Base-by-base conservation (phyloP, 2,113 vertebrate species). In the Phainopepla nitens region DNA sequence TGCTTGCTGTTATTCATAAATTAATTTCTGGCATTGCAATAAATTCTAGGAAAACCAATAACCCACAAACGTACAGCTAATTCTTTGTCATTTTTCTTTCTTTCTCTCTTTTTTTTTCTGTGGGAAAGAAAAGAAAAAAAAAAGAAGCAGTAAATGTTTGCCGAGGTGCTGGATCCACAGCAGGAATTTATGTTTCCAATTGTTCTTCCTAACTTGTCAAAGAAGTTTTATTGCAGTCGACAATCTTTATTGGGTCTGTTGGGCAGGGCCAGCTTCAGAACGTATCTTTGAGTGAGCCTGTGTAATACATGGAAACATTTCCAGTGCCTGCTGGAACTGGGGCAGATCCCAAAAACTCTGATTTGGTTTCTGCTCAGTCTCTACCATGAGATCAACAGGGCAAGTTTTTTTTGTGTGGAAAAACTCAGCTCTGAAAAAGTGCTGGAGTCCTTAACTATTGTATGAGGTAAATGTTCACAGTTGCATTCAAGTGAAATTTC, bases 21-120 rank as follows among this genome's bases (percentile, higher is more conserved):
- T 98, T 98, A 98, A 98, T 98, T 98, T 98, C 94, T 98, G 97
- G 96, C 97, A 97, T 95, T 3, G 81, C 96, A 96, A 72, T 97
- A 98, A 97, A 98, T 98, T 98, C 95, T 98, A 97, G 96, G 96
- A 97, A 98, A 97, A 97, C 96, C 97, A 97, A 96, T 96, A 97
- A 97, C 97, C 97, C 96, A 95, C 96, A 97, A 97, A 96, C 50
- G 51, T 96, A 94, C 88, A 98, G 94, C 95, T 97, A 97, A 96
- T 97, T 97, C 89, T 89, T 96, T 93, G 92, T 96, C 75, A 77
- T 90, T 95, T 90, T 96, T 95, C 79, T 92, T 91, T 60, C 9
- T 58, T 31, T 77, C 27, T 82, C 13, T 28, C n/a, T 66, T 27
- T 60, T 87, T 75, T 60, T 68, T 72, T 89, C 90, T 94, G 85